phyloP scores from a whole-genome alignment of 2,113 vertebrate genomes.

The Onychostruthus taczanowskii region DNA sequence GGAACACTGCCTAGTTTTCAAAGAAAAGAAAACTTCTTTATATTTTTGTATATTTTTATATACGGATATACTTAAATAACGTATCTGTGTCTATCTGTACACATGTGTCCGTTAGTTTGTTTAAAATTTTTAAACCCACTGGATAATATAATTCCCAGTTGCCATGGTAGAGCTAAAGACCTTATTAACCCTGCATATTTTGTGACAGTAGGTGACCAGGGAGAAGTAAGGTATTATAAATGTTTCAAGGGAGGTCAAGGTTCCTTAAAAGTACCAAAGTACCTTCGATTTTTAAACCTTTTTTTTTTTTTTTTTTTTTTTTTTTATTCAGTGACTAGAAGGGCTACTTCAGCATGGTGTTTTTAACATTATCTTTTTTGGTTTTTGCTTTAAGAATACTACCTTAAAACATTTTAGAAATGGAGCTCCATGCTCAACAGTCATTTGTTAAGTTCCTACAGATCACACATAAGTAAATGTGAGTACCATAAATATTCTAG shows the following conservation, averaged over 20 bases:
- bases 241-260: not conserved
- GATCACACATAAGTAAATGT: not conserved
- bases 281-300: not conserved
- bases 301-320: not conserved
- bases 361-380: not conserved
- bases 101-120: not conserved
- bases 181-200: not conserved
- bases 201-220: not conserved
- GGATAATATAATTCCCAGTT: not conserved
- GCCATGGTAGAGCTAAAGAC: not conserved
- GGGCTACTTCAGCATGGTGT: not conserved
- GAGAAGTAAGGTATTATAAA: not conserved
- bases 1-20: not conserved
- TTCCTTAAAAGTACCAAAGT: not conserved
- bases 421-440: not conserved
- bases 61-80: not conserved
- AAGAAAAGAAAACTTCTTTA: not conserved
- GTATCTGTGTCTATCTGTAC: fast-evolving
- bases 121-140: not conserved
- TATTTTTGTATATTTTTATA: not conserved
- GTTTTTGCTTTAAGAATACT: not conserved
- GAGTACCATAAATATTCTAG: not conserved
- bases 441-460: not conserved
- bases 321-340: not conserved
- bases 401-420: not conserved